Base-by-base conservation (phyloP, 2,113 vertebrate genomes). In the Todiramphus saurophagus region DNA sequence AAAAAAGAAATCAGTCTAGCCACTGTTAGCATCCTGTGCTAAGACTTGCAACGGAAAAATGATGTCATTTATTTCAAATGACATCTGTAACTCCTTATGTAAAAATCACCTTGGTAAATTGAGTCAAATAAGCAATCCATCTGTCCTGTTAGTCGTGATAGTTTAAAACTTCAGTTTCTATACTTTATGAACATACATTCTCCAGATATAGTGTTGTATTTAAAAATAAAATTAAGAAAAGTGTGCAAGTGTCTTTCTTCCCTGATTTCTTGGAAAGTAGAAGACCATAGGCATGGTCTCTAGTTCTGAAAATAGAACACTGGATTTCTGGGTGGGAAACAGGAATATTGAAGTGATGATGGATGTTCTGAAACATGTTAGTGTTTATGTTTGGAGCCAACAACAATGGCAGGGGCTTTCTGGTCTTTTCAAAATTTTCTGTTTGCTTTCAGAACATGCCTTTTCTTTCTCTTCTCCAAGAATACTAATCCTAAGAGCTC, bases 221-320 rank as follows among this genome's bases (percentile, higher is more conserved):
- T 10, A 21, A 41, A 83, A 35, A 66, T 20, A 46, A 44, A n/a
- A 43, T 7, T 10, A 39, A 48, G 13, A 53, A 13, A 63, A 70
- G 4, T 13, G 3, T 53, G 16, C 23, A 44, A 62, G 14, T 33
- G 13, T 62, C 62, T 70, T n/a, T 16, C 7, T 66, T 62, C 21
- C 17, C 5, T 90, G 0, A 11, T 75, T 80, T 55, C 21, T 73
- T 84, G 66, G 55, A 25, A 85, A 68, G 12, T 12, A 27, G 28
- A 63, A 79, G 17, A 24, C 53, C 0, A 43, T 0, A 44, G 39
- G 1, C 4, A 14, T 53, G 23, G 3, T 56, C 14, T 78, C 7
- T 64, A 48, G 10, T 46, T 79, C 60, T 69, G 41, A 28, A 77
- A 83, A 67, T 1, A 33, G 16, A 69, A 25, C 68, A 15, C 27